Conservation (phyloP, 2,797 vertebrate species). For the Crocodylus rhombifer region DNA sequence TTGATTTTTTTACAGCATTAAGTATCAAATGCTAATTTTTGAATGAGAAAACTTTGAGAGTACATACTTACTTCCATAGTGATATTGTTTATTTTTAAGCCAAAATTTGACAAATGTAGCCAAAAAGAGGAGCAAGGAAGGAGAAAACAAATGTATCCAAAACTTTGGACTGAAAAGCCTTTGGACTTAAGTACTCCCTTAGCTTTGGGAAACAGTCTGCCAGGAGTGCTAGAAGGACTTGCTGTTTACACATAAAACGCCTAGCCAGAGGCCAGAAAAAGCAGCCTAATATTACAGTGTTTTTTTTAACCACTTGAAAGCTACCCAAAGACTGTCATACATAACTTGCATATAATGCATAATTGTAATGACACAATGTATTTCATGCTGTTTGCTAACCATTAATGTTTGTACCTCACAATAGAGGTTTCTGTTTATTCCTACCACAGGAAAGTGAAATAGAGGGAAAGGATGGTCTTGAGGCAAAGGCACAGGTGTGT, state of each 20-base stretch:
- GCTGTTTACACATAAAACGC: neutral
- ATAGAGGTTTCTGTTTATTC: neutral
- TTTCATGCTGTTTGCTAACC: too few species aligned
- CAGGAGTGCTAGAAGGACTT: neutral
- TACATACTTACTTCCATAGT: neutral
- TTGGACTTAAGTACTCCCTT: neutral
- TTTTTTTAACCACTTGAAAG: neutral
- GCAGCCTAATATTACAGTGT: fast-evolving
- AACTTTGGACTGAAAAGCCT: neutral
- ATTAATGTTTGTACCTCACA: neutral
- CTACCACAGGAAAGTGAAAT: neutral
- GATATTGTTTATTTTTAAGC: neutral
- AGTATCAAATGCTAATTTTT: neutral
- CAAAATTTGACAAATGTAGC: neutral
- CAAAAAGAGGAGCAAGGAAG: neutral
- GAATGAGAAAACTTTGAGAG: neutral
- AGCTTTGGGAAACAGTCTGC: neutral
- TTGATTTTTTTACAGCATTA: neutral
- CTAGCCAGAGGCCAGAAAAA: neutral
- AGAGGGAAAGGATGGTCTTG: neutral
- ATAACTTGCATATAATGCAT: fast-evolving
- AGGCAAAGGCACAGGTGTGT: neutral
- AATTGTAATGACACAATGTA: too few species aligned
- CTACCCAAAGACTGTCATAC: fast-evolving
- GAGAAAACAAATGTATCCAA: neutral